Base-by-base conservation (phyloP, 2,113 vertebrate genomes). In the Corythornis cristatus region DNA sequence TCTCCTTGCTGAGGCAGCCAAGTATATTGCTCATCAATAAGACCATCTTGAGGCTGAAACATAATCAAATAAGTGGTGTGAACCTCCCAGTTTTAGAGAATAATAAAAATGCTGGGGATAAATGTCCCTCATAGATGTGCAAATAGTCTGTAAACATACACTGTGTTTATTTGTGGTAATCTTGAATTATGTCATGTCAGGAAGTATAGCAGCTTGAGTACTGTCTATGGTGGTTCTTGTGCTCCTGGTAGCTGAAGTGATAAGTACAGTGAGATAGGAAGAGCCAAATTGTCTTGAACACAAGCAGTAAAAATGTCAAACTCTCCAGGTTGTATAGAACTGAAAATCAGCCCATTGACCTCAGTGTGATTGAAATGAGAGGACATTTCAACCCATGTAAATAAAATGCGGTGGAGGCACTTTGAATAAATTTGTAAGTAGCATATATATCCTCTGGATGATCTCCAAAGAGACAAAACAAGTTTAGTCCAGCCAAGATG, bases 401-500 rank as follows among this genome's bases (percentile, higher is more conserved):
- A n/a, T 58, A 58, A 86, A 94, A 84, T 3, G 33, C 0, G 0
- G 28, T 6, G 16, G 45, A 94, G 6, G 2, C 45, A 42, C 80
- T 96, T 65, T 57, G 78, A 93, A 93, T 93, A 89, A 60, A 88
- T 92, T 71, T 66, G 45, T 74, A 80, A 56, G 25, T 37, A 16
- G 22, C 5, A 2, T 19, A 65, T 66, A 78, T 21, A 64, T 77
- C 54, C 0, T 0, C 60, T 95, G 94, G 93, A 80, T 68, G 62
- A 43, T 64, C 72, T 96, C 93, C 95, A 94, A 88, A 80, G 83
- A 88, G 48, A 78, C 45, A 62, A 75, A 73, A 57, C 43, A 42
- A 12, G 21, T 3, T 66, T 28, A 68, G 37, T n/a, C 56, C 57
- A 73, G 75, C 83, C 91, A 76, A 81, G 57, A 90, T 8, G 37